These are phyloP conservation scores for Linyphia triangularis DNA, from an alignment of 2,888 invertebrate species.

Conservation along the genomic window DNA sequence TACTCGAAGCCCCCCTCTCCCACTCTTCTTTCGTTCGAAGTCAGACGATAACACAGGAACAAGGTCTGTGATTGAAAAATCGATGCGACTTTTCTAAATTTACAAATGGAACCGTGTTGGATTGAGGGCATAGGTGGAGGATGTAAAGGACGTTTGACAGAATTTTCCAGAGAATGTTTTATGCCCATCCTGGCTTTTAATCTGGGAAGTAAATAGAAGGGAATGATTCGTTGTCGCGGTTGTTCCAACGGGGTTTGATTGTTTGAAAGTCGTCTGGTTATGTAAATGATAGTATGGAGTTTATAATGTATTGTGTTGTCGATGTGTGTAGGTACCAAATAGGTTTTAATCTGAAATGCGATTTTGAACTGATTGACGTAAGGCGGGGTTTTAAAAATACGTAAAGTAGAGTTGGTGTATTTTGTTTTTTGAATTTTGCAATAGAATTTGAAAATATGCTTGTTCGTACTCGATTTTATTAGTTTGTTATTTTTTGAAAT, in stretches of 20 bases:
- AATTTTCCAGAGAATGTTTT: not conserved
- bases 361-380: no score
- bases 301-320: no score
- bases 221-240: not conserved
- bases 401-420: no score
- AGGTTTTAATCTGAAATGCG: no score
- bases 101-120: conserved; percentile 61
- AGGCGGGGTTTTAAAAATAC: no score
- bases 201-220: conserved; percentile 43
- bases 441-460: no score
- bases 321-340: no score
- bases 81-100: conserved; percentile 63
- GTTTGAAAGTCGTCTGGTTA: not conserved
- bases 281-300: not conserved
- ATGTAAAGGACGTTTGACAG: no score
- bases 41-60: conserved; percentile 66
- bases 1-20: conserved; percentile 23
- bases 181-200: conserved; percentile 39
- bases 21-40: conserved; percentile 24
- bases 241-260: no score
- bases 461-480: no score
- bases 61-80: conserved; percentile 69
- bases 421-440: no score
- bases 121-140: not conserved
- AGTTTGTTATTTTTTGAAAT: no score